phyloP scores from a whole-genome alignment of 2,888 invertebrate genomes.

The Drosophila subquinaria region DNA sequence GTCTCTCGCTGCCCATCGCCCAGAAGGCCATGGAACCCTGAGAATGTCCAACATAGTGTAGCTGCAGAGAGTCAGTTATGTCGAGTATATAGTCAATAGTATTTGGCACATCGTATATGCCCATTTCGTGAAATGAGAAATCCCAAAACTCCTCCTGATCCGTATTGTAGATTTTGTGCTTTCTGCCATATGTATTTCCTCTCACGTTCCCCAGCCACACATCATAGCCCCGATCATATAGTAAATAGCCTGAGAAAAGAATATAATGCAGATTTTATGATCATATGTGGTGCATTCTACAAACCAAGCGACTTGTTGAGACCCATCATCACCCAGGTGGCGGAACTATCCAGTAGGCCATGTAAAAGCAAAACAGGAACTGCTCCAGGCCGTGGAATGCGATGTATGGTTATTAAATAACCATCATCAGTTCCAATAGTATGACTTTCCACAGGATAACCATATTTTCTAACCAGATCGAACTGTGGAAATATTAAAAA shows the following conservation, averaged over 20 bases:
- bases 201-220: slow-evolving; percentile 89
- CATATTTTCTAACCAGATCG: slow-evolving; percentile 85
- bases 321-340: slow-evolving; percentile 90
- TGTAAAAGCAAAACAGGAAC: slow-evolving; percentile 88
- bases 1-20: slow-evolving; percentile 84
- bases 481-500: neutral
- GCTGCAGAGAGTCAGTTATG: slow-evolving; percentile 84
- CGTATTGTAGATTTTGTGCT: slow-evolving; percentile 84
- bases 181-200: slow-evolving; percentile 87
- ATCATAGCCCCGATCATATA: slow-evolving; percentile 86
- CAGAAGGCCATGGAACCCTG: slow-evolving; percentile 87
- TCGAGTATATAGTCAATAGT: slow-evolving; percentile 90
- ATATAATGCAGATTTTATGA: no score
- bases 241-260: slow-evolving; percentile 86
- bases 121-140: slow-evolving; percentile 90
- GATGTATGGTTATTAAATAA: slow-evolving; percentile 90
- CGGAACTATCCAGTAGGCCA: slow-evolving; percentile 90
- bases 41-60: slow-evolving; percentile 89
- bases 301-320: slow-evolving; percentile 86
- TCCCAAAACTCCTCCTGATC: slow-evolving; percentile 66
- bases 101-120: slow-evolving; percentile 90
- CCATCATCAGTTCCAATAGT: slow-evolving; percentile 89
- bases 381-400: slow-evolving; percentile 87
- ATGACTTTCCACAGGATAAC: slow-evolving; percentile 88
- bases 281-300: neutral